Evolutionary conservation across 2,888 invertebrate genomes (phyloP).

Genomic region (Auanema sp.): DNA sequence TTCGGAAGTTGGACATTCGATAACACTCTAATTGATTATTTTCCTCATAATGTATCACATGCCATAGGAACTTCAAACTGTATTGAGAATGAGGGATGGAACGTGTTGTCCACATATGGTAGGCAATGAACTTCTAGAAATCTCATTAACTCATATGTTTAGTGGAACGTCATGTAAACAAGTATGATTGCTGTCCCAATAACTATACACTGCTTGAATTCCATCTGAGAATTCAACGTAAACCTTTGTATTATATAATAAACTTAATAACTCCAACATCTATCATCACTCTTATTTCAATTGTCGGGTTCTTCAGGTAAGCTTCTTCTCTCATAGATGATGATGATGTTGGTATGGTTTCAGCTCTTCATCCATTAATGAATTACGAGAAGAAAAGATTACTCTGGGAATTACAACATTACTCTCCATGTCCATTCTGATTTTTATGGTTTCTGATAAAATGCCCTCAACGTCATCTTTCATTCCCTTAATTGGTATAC

Average conservation of each 20-base stretch:
- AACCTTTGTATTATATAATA: conserved; percentile 54
- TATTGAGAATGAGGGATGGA: conserved; percentile 60
- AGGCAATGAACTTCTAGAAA: too few species aligned
- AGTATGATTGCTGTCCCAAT: conserved; percentile 54
- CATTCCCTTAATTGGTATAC: conserved; percentile 66
- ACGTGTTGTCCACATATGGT: conserved; percentile 48
- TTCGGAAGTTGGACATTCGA: conserved; percentile 59
- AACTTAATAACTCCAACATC: conserved; percentile 60
- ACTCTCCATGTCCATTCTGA: conserved; percentile 66
- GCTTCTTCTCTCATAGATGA: too few species aligned
- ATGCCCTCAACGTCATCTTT: conserved; percentile 68
- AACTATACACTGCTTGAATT: conserved; percentile 54
- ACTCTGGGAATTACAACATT: conserved; percentile 59
- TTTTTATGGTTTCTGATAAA: conserved; percentile 64
- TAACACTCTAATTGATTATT: conserved; percentile 56
- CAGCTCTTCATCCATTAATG: conserved; percentile 53
- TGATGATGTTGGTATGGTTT: too few species aligned
- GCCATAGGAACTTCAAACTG: conserved; percentile 54
- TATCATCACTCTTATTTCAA: conserved; percentile 64
- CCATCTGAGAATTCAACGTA: conserved; percentile 38
- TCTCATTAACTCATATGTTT: conserved; percentile 9
- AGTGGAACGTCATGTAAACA: conserved; percentile 46
- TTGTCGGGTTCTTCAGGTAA: conserved; percentile 65
- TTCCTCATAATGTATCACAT: conserved; percentile 36
- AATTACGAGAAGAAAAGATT: conserved; percentile 56